These are phyloP conservation scores for Lamprotornis superbus DNA, from an alignment of 2,113 vertebrate species.

Conservation along the genomic window DNA sequence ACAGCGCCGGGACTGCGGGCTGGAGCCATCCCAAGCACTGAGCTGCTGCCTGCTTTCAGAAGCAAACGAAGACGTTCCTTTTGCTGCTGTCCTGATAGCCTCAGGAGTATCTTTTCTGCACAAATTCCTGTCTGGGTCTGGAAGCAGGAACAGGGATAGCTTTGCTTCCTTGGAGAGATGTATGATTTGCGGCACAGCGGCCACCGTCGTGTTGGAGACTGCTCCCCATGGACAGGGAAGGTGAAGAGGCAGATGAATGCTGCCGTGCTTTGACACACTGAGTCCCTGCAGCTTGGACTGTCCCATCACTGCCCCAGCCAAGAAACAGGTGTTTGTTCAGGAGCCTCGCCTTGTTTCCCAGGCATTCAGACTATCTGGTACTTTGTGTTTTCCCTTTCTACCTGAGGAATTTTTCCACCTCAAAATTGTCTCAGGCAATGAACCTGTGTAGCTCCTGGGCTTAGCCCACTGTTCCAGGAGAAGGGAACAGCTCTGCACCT, in stretches of 20 bases:
- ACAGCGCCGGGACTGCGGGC: not conserved
- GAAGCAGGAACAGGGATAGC: not conserved
- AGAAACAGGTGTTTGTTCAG: not conserved
- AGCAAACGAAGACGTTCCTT: not conserved
- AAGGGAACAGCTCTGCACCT: not conserved
- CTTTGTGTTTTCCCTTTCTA: not conserved
- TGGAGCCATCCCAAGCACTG: accelerated
- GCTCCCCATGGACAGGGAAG: not conserved
- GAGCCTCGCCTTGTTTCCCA: not conserved
- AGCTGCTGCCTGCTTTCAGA: not conserved
- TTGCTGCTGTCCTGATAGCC: not conserved
- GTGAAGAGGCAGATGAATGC: not conserved
- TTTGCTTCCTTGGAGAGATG: not conserved
- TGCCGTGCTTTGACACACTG: not conserved
- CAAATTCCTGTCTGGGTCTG: not conserved
- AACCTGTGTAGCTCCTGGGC: not conserved
- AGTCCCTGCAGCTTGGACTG: not conserved
- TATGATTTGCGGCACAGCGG: not conserved
- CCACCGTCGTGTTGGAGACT: not conserved
- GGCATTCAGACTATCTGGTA: not conserved
- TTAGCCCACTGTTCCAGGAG: not conserved
- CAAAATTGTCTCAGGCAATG: not conserved
- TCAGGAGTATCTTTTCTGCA: not conserved
- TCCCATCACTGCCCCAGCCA: not conserved
- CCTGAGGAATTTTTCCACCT: not conserved